Base-by-base conservation (phyloP, 2,113 vertebrate species). In the Hydrolagus affinis region DNA sequence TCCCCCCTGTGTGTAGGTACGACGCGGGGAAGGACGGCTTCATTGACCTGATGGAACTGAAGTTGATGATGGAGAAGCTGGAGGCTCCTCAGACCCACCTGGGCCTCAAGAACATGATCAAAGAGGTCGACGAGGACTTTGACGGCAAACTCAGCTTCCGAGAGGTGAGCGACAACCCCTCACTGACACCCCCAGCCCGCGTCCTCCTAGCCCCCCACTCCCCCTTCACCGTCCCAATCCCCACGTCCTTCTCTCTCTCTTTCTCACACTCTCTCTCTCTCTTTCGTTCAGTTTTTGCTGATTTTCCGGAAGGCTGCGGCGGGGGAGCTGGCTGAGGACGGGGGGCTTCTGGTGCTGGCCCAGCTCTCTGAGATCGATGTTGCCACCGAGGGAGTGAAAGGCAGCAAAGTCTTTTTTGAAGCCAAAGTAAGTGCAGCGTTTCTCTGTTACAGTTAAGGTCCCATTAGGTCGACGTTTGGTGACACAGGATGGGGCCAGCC, bases 31-130 rank as follows among this genome's bases (percentile, higher is more conserved):
- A 91, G 44, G 97, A 99, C 0, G 95, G 96, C 86, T 99, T 92
- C 91, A 99, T 99, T 0, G 97, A 98, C 90, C 89, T 99, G 74
- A 99, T 98, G 97, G 97, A 99, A 88, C 92, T 99, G 86, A 99
- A 99, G 86, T 92, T 95, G 86, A 99, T 99, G 97, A 99, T 99
- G 97, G 97, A 99, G 88, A 99, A 98, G 76, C 94, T 99, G 0
- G 96, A 91, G 0, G 97, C 97, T 0, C 96, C 97, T 0, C 97
- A 99, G 91, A 99, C 97, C 0, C 97, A 99, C 88, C 87, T 99
- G 11, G 96, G 95, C 3, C 89, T 99, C 89, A 99, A 99, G 88
- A 97, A 97, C 92, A 99, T 99, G 97, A 99, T 99, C 89, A 98
- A 96, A 87, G 97, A 99, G 85, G 97, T 99, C 87, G 97, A 99